Conservation (phyloP, 2,113 vertebrate species). For the Synchiropus splendidus region DNA sequence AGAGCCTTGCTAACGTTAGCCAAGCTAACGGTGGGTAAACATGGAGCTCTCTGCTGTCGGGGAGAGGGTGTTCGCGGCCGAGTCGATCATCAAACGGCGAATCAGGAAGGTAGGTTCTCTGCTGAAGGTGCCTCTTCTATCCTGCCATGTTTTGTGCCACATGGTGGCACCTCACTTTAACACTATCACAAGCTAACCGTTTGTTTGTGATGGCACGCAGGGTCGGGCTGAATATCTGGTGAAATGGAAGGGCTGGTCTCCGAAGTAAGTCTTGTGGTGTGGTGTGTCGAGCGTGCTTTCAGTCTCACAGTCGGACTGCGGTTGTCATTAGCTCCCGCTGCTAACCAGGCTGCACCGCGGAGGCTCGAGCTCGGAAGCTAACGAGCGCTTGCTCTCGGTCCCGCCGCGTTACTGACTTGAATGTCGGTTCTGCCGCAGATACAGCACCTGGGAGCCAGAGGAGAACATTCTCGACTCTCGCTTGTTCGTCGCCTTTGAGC, state of each 20-base stretch:
- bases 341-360: slow-evolving; percentile 17
- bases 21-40: slow-evolving; percentile 69
- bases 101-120: slow-evolving; percentile 83
- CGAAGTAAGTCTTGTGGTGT: slow-evolving; percentile 78
- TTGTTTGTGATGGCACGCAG: slow-evolving; percentile 67
- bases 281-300: slow-evolving; percentile 4
- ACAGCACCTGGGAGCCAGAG: slow-evolving; percentile 97
- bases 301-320: slow-evolving; percentile 4
- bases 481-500: slow-evolving; percentile 88
- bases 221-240: slow-evolving; percentile 94
- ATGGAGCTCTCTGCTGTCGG: slow-evolving; percentile 95
- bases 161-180: slow-evolving; percentile 19
- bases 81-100: slow-evolving; percentile 86
- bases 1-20: slow-evolving; percentile 50
- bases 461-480: slow-evolving; percentile 94
- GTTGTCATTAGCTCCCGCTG: slow-evolving; percentile 38
- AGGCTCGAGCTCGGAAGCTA: background rate
- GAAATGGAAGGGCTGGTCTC: slow-evolving; percentile 98
- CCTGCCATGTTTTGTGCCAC: background rate
- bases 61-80: slow-evolving; percentile 88
- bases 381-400: background rate
- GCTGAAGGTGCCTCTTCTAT: no score
- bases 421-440: slow-evolving; percentile 61
- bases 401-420: background rate
- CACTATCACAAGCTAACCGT: slow-evolving; percentile 52